These are phyloP conservation scores for Dynastes grantii DNA, from an alignment of 2,888 invertebrate species.

Conservation along the genomic window DNA sequence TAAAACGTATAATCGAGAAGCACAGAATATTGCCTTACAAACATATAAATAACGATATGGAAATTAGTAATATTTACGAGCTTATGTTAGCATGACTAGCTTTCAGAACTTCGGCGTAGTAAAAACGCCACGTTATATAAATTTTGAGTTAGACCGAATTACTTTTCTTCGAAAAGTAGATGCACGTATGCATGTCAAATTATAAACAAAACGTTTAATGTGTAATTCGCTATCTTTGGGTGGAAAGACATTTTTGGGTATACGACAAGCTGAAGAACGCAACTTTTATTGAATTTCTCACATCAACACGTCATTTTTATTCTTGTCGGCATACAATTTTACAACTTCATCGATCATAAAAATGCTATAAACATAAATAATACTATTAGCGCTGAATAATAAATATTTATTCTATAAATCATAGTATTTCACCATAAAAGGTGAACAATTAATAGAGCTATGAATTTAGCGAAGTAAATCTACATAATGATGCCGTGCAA, in stretches of 20 bases:
- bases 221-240: no score
- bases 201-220: no score
- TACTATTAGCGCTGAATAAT: neutral
- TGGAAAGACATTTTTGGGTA: neutral
- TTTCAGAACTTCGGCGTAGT: neutral
- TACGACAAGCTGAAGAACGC: neutral
- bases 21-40: neutral
- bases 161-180: neutral
- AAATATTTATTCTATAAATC: no score
- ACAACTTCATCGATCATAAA: neutral
- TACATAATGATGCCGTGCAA: neutral
- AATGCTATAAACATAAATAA: neutral
- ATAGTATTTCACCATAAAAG: no score
- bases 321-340: constrained; percentile 6
- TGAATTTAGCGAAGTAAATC: neutral
- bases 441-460: neutral
- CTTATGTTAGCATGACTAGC: neutral
- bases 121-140: neutral
- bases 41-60: neutral
- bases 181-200: neutral
- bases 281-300: neutral
- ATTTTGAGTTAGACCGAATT: neutral
- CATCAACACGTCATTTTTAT: neutral
- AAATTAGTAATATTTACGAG: constrained; percentile 2
- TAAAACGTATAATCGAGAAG: neutral